A percentile compares a stretch with the other conserved stretches of the same genome.
These are phyloP conservation scores for Oreohelix idahoensis DNA, from an alignment of 1,140 invertebrate genomes.

Conservation along the genomic window DNA sequence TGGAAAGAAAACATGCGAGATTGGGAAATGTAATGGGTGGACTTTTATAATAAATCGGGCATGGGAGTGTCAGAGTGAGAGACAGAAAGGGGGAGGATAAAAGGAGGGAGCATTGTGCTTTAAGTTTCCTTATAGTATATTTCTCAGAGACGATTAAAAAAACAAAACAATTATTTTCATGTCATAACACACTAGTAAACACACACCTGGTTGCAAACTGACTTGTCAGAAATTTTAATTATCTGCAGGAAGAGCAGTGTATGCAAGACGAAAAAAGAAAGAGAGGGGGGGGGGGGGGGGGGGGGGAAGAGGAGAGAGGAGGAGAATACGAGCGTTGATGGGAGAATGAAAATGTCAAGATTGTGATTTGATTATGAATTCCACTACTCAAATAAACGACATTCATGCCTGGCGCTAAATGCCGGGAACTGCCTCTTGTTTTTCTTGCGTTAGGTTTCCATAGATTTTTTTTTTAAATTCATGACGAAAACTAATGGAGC, in stretches of 20 bases:
- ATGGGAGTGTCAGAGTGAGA: constrained; percentile 30
- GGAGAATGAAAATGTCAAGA: constrained; percentile 15
- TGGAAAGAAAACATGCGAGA: no score
- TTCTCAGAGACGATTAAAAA: background rate
- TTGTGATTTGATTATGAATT: constrained; percentile 19
- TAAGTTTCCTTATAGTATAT: no score
- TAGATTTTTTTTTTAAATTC: background rate
- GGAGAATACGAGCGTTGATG: background rate
- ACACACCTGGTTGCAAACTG: background rate
- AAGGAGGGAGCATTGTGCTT: background rate
- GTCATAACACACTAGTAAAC: background rate
- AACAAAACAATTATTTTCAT: background rate
- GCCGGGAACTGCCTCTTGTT: background rate
- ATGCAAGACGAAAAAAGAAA: no score
- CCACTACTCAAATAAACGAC: constrained; percentile 2
- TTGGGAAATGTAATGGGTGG: no score
- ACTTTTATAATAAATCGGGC: no score
- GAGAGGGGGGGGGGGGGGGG: no score
- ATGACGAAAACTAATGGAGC: background rate
- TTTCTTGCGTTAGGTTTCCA: background rate
- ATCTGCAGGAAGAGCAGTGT: background rate
- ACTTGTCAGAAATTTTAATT: constrained; percentile 12
- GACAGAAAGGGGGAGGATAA: constrained; percentile 15
- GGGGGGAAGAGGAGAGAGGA: background rate
- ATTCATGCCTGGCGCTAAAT: background rate